phyloP scores from a whole-genome alignment of 2,888 invertebrate species.

The Mystacides longicornis region DNA sequence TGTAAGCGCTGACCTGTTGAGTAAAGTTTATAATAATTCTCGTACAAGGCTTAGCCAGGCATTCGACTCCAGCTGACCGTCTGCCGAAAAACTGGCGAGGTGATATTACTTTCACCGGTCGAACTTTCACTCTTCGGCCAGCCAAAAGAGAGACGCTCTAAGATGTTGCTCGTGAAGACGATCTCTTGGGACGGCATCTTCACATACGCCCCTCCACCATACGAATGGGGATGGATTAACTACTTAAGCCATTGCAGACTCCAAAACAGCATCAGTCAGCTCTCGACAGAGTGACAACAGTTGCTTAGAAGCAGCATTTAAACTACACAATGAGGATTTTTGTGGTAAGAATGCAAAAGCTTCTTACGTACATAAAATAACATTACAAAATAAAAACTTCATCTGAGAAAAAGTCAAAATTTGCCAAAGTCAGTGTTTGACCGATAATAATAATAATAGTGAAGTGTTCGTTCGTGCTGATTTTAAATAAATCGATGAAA shows the following conservation, averaged over 20 bases:
- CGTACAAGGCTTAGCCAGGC: neutral
- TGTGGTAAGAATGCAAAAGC: conserved; percentile 22
- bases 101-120: conserved; percentile 18
- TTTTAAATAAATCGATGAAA: too few species aligned
- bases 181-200: conserved; percentile 10
- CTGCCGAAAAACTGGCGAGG: conserved; percentile 13
- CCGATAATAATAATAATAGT: too few species aligned
- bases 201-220: conserved; percentile 14
- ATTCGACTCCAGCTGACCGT: neutral
- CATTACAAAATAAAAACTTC: too few species aligned
- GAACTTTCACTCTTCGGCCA: conserved; percentile 26
- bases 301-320: conserved; percentile 18
- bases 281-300: conserved; percentile 21
- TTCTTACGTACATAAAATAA: too few species aligned
- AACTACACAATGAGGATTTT: conserved; percentile 25
- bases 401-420: conserved; percentile 2
- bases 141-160: conserved; percentile 16
- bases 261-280: conserved; percentile 18
- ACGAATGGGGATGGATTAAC: conserved; percentile 16
- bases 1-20: neutral
- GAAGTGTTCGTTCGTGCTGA: too few species aligned
- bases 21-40: too few species aligned
- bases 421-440: neutral
- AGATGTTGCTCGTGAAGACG: conserved; percentile 11
- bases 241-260: conserved; percentile 15